A percentile compares a stretch with the other conserved stretches of the same genome.
Conservation (phyloP, 2,797 vertebrate genomes). For the Malurus splendens region DNA sequence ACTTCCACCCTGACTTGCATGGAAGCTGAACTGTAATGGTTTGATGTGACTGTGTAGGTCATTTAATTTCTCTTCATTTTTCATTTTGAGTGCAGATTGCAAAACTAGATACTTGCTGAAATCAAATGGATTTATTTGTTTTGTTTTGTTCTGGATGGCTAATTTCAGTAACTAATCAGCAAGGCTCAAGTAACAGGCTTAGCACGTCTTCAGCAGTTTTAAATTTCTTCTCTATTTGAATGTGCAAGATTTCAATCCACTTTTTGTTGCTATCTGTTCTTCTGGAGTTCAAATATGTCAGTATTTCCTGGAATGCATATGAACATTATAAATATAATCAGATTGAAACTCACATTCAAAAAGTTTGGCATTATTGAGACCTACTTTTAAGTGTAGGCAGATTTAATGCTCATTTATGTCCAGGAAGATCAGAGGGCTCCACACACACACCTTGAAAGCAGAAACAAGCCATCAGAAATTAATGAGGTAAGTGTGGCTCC, state of each 20-base stretch:
- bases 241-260: not conserved
- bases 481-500: constrained; percentile 25
- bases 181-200: not conserved
- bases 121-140: not conserved
- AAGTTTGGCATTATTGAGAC: constrained; percentile 3
- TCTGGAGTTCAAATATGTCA: constrained; percentile 33
- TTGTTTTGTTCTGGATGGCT: not conserved
- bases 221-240: constrained; percentile 1
- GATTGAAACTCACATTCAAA: constrained; percentile 30
- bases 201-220: not conserved
- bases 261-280: not conserved
- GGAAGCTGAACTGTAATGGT: not conserved
- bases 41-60: not conserved
- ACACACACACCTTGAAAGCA: constrained; percentile 1
- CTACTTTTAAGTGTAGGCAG: constrained; percentile 10
- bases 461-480: constrained; percentile 47
- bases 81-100: not conserved
- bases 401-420: not conserved
- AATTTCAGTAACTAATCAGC: not conserved
- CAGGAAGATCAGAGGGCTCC: constrained; percentile 25
- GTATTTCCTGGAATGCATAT: constrained; percentile 38
- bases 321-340: constrained; percentile 30
- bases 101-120: not conserved
- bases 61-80: not conserved
- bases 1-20: not conserved